Percentiles rank a stretch among this genome's conserved stretches.
These are phyloP conservation scores for Prunella fulvescens DNA, from an alignment of 2,113 vertebrate genomes.

Conservation along the genomic window DNA sequence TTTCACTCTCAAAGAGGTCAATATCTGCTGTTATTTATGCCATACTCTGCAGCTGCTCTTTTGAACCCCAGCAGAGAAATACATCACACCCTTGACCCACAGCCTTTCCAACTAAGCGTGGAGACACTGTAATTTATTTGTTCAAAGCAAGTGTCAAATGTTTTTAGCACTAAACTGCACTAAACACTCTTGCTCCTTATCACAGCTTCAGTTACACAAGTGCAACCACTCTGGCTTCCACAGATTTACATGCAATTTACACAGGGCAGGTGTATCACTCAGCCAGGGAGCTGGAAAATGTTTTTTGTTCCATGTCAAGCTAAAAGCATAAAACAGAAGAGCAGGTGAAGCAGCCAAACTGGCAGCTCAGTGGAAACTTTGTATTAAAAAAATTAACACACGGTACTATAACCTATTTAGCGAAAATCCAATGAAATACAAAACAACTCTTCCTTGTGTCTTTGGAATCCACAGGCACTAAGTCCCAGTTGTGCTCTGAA, in stretches of 20 bases:
- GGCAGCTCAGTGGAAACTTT: background rate
- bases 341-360: background rate
- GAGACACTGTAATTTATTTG: slow-evolving; percentile 24
- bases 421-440: background rate
- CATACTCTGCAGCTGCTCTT: slow-evolving; percentile 40
- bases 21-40: slow-evolving; percentile 28
- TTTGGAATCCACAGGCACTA: background rate
- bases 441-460: background rate
- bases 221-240: background rate
- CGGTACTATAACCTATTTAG: background rate
- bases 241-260: background rate
- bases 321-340: background rate
- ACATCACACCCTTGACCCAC: background rate
- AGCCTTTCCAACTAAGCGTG: background rate
- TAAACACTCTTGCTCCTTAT: background rate
- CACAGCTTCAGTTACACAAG: background rate
- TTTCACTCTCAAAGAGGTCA: slow-evolving; percentile 1
- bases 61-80: slow-evolving; percentile 40
- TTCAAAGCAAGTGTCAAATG: background rate
- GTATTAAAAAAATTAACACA: background rate
- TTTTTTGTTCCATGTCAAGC: background rate
- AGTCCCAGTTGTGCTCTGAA: background rate
- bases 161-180: background rate
- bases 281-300: background rate
- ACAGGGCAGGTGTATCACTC: background rate